Evolutionary conservation across 2,888 invertebrate genomes (phyloP).

Genomic region (Escarpia spicata): DNA sequence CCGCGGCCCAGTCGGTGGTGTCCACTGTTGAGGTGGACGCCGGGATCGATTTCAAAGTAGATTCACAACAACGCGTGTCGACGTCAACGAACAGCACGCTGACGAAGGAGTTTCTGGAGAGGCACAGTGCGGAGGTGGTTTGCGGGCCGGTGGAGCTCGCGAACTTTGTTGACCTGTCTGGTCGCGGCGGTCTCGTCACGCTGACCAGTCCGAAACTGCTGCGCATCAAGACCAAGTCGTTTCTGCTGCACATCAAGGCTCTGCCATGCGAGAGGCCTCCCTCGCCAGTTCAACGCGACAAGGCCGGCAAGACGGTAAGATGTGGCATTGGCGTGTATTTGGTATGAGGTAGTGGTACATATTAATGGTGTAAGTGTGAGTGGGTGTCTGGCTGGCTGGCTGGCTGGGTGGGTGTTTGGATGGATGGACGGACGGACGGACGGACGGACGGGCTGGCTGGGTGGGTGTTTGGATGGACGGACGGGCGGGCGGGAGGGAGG

Average conservation of each 20-base stretch:
- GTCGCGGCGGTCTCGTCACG: slow-evolving; percentile 84
- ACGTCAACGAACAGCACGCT: background rate
- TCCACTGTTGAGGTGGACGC: slow-evolving; percentile 31
- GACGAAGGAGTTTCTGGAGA: slow-evolving; percentile 79
- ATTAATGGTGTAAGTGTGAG: background rate
- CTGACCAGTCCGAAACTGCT: slow-evolving; percentile 79
- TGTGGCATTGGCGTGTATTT: background rate
- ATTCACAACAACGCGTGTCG: background rate
- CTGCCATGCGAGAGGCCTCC: background rate
- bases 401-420: too few relatives aligned
- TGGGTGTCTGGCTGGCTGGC: too few relatives aligned
- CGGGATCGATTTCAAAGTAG: slow-evolving; percentile 35
- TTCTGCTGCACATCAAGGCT: slow-evolving; percentile 55
- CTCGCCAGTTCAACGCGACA: background rate
- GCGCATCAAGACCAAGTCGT: slow-evolving; percentile 58
- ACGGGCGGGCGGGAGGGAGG: too few relatives aligned
- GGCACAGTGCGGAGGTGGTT: slow-evolving; percentile 88
- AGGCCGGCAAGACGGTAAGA: background rate
- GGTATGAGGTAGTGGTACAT: background rate
- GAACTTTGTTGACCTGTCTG: slow-evolving; percentile 84
- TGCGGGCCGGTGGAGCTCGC: slow-evolving; percentile 88
- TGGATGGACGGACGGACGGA: too few relatives aligned
- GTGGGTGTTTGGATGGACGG: too few relatives aligned
- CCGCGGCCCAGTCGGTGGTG: background rate
- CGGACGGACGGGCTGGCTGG: too few relatives aligned